phyloP scores from a whole-genome alignment of 1,140 invertebrate genomes.

The Drosophila auraria region DNA sequence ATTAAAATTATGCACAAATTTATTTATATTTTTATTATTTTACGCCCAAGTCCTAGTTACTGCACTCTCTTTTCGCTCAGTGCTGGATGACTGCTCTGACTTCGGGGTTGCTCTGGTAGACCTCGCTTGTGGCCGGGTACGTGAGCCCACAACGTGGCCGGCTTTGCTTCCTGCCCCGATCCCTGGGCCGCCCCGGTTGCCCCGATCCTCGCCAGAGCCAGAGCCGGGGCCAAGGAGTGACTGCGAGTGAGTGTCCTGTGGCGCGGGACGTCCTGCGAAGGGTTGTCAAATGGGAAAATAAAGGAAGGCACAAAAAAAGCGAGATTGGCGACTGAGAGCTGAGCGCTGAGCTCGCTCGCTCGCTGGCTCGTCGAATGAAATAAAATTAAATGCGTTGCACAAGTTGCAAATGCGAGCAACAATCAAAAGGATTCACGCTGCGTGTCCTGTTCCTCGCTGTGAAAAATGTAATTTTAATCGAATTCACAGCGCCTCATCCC shows the following conservation, averaged over 20 bases:
- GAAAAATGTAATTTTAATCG: constrained; percentile 83
- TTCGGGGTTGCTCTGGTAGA: constrained; percentile 79
- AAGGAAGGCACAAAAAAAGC: constrained; percentile 20
- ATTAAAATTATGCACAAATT: too few species aligned
- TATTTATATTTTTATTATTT: too few species aligned
- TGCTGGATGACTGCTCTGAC: constrained; percentile 29
- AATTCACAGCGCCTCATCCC: constrained; percentile 64
- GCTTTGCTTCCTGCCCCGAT: constrained; percentile 70
- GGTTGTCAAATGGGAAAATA: constrained; percentile 49
- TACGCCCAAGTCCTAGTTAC: too few species aligned
- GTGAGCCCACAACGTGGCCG: constrained; percentile 80
- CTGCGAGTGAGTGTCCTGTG: constrained; percentile 50
- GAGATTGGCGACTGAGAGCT: constrained; percentile 68
- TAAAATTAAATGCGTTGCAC: constrained; percentile 79
- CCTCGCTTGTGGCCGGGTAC: constrained; percentile 79
- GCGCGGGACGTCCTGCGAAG: constrained; percentile 63
- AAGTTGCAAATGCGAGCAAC: constrained; percentile 76
- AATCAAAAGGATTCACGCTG: constrained; percentile 78
- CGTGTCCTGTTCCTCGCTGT: constrained; percentile 51
- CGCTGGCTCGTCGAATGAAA: constrained; percentile 65
- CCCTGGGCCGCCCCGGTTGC: neutral
- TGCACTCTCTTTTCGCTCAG: constrained; percentile 3
- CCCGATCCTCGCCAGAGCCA: constrained; percentile 51
- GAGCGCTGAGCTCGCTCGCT: too few species aligned
- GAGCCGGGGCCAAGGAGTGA: neutral